Evolutionary conservation across 2,888 invertebrate species (phyloP), one percentile per base, ranked within the genome.

Genomic region (Sycophila texana): DNA sequence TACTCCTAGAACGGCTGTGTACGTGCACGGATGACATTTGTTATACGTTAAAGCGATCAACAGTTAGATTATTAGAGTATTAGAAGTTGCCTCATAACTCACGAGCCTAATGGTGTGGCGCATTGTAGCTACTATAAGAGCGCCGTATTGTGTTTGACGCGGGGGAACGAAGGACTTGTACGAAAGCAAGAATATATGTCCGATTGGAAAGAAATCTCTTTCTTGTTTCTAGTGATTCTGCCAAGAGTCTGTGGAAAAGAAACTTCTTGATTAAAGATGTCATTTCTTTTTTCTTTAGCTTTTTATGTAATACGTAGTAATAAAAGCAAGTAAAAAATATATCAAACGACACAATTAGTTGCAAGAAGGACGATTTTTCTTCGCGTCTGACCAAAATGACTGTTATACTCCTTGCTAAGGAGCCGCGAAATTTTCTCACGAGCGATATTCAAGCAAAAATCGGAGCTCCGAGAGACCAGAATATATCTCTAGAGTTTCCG

Each of bases 71-170:
- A 90, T 90, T 89, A 88, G 88, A 86, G 89, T 89, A 89, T 89
- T 86, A 89, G 86, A 89, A 89, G 88, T 89, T 89, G 87, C 86
- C 88, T 85, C 89, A 89, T 90, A 90, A 89, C 89, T 89, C 88
- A 89, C 85, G 83, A 70, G 84, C 83, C 86, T 89, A 90, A 90
- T 90, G 88, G 89, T 82, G 66, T 77, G 74, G 66, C 61, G 55
- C 61, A 80, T 57, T 68, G 74, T 79, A 79, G 70, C 86, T 86
- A 79, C 76, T 79, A 77, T 65, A 71, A 65, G 60, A 71, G 76
- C 74, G 73, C 67, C 83, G 85, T 84, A 86, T 86, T 89, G 89
- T 86, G 84, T 87, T 88, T 88, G 89, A 89, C 86, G 85, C 84
- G 57, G 66, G 74, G 75, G 71, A 74, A 70, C 68, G 51, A 68